Conservation (phyloP, 2,888 invertebrate genomes). For the Euproctis similis region DNA sequence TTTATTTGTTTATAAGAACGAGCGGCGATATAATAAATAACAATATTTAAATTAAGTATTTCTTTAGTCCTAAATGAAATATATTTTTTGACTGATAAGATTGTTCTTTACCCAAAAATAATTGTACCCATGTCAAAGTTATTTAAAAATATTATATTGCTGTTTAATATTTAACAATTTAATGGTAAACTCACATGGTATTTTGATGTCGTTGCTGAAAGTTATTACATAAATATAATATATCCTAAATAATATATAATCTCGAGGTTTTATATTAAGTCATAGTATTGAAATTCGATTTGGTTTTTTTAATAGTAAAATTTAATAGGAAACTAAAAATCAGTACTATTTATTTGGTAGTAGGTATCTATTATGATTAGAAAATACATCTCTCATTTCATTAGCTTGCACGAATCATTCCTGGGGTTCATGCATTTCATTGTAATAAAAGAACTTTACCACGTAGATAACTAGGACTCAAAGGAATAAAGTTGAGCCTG, state of each 20-base stretch:
- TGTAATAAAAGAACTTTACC: slow-evolving; percentile 26
- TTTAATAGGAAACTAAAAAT: slow-evolving; percentile 29
- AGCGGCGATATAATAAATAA: slow-evolving; percentile 13
- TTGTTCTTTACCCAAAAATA: slow-evolving; percentile 31
- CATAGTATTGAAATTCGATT: too few relatives aligned
- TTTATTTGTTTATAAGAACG: slow-evolving; percentile 1
- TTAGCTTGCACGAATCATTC: slow-evolving; percentile 81
- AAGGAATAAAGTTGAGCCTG: slow-evolving; percentile 3
- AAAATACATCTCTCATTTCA: slow-evolving; percentile 59
- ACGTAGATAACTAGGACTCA: slow-evolving; percentile 6
- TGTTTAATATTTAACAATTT: slow-evolving; percentile 18
- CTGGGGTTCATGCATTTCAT: slow-evolving; percentile 52
- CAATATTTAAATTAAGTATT: too few relatives aligned
- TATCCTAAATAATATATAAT: too few relatives aligned
- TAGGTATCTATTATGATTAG: too few relatives aligned
- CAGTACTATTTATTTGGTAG: slow-evolving; percentile 39
- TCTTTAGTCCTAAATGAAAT: slow-evolving; percentile 19
- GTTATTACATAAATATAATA: too few relatives aligned
- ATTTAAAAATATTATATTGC: too few relatives aligned
- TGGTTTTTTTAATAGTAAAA: too few relatives aligned
- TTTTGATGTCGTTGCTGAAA: too few relatives aligned
- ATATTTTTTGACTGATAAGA: slow-evolving; percentile 34
- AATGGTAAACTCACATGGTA: slow-evolving; percentile 25
- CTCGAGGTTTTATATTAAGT: too few relatives aligned
- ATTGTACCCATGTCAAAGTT: too few relatives aligned